Evolutionary conservation across 2,888 invertebrate species (phyloP).

Genomic region (Bellardia bayeri): DNA sequence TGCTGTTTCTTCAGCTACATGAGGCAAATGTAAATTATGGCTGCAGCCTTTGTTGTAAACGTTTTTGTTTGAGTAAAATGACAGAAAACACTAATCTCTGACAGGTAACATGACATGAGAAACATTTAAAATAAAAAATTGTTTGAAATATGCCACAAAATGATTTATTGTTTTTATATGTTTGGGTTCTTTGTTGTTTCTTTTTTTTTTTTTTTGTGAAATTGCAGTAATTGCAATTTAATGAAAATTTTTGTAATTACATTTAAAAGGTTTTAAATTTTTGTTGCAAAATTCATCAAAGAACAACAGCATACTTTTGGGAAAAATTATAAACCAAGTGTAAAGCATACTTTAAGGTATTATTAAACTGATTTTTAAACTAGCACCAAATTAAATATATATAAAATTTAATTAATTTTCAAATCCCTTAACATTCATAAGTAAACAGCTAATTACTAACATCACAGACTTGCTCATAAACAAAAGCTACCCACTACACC

Average conservation of each 20-base stretch:
- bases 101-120: constrained; percentile 69
- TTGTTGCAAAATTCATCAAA: not conserved
- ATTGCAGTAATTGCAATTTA: not conserved
- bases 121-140: constrained; percentile 44
- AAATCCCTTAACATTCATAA: constrained; percentile 22
- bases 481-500: not conserved
- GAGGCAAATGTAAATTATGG: constrained; percentile 54
- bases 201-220: not conserved
- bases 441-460: not conserved
- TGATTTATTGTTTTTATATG: constrained; percentile 50
- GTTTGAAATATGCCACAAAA: constrained; percentile 43
- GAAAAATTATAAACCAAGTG: not conserved
- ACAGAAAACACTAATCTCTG: constrained; percentile 72
- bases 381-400: not conserved
- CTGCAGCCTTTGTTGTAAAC: constrained; percentile 7
- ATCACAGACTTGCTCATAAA: not conserved
- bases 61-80: constrained; percentile 55
- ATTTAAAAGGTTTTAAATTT: not conserved
- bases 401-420: constrained; percentile 4
- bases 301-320: not conserved
- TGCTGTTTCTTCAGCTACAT: constrained; percentile 3
- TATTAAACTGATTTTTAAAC: not conserved
- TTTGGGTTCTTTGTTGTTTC: not conserved
- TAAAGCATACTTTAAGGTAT: not conserved
- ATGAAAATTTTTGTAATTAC: not conserved